phyloP scores from a whole-genome alignment of 2,888 invertebrate genomes.

The Chrysopilus asiliformis region DNA sequence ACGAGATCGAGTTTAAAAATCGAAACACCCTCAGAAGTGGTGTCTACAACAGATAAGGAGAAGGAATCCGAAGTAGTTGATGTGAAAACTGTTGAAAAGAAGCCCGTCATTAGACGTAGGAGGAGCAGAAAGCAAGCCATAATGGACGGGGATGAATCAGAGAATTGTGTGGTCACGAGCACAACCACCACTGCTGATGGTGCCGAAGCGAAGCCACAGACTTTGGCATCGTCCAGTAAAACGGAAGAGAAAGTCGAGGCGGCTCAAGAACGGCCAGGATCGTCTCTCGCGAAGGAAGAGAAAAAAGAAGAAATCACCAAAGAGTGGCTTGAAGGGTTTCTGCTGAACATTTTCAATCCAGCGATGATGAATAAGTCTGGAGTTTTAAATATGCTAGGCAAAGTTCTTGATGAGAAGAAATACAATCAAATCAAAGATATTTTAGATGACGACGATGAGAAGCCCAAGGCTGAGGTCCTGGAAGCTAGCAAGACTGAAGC shows the following conservation, averaged over 20 bases:
- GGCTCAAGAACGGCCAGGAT: too few species aligned
- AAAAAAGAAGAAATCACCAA: constrained; percentile 15
- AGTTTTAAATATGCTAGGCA: constrained; percentile 20
- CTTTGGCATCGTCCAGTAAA: too few species aligned
- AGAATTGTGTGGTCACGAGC: constrained; percentile 20
- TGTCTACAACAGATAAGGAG: background rate
- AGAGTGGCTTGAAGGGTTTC: constrained; percentile 20
- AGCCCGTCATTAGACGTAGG: too few species aligned
- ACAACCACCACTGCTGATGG: constrained; percentile 15
- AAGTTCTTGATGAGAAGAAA: constrained; percentile 22
- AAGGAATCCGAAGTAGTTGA: constrained; percentile 1
- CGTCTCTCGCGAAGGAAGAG: too few species aligned
- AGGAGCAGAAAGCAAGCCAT: background rate
- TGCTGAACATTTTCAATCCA: constrained; percentile 22
- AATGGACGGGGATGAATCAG: constrained; percentile 14
- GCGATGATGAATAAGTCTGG: constrained; percentile 17
- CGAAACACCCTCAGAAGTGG: too few species aligned
- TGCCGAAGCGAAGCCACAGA: background rate
- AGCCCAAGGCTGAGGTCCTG: background rate
- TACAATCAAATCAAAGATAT: constrained; percentile 21
- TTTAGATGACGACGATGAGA: too few species aligned
- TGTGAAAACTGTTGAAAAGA: constrained; percentile 1
- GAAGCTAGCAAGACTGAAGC: constrained; percentile 1
- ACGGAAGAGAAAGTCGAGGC: background rate
- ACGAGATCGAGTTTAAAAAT: too few species aligned